Evolutionary conservation across 2,113 vertebrate species (phyloP).

Genomic region (Glaucidium brasilianum): DNA sequence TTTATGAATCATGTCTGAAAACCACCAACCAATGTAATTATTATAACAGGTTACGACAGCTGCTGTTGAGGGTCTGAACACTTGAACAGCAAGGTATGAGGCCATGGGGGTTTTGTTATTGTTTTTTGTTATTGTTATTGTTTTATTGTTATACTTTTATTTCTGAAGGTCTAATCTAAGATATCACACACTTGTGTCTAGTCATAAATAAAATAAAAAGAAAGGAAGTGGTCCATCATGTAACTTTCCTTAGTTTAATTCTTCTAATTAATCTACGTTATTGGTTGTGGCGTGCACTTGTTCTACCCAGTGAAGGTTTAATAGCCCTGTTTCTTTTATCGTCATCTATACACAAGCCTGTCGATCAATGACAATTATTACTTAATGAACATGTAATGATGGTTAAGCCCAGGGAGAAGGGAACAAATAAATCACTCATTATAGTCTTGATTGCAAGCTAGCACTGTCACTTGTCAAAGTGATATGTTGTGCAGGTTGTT

Average conservation of each 20-base stretch:
- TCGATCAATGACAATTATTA: constrained; percentile 81
- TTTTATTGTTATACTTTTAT: neutral
- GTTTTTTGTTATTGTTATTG: too few species aligned
- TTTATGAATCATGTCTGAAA: neutral
- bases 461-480: neutral
- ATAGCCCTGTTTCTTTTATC: constrained; percentile 62
- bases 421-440: constrained; percentile 70
- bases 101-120: too few species aligned
- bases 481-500: neutral
- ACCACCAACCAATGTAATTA: neutral
- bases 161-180: neutral
- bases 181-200: neutral
- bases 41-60: neutral
- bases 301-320: constrained; percentile 66
- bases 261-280: constrained; percentile 61
- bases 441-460: constrained; percentile 32
- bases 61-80: neutral
- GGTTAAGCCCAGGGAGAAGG: constrained; percentile 62
- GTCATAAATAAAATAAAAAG: constrained; percentile 33
- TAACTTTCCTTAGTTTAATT: constrained; percentile 35
- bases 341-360: constrained; percentile 63
- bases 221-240: constrained; percentile 46
- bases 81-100: neutral
- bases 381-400: constrained; percentile 82
- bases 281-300: constrained; percentile 62